Base-by-base conservation (phyloP, 2,797 vertebrate genomes). In the Phoxinus dragarum region DNA sequence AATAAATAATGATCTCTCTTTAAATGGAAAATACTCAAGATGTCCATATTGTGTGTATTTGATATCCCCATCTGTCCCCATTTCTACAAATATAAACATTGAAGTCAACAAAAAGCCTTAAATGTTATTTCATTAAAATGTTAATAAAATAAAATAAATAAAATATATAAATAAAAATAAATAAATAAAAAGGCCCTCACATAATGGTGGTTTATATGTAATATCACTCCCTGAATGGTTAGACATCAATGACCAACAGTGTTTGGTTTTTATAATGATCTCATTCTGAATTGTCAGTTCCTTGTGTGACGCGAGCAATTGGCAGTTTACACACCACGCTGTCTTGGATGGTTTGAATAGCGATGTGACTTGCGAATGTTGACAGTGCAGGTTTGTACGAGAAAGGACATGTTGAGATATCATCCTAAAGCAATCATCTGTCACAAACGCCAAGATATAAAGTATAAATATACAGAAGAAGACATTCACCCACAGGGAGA, bases 401-500 rank as follows among this genome's bases (percentile, higher is more conserved):
- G 86, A 86, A 64, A 86, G 61, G 34, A 21, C 12, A 54, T 69
- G 82, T 77, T 88, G 52, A 17, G 21, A 88, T 40, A 10, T 31
- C 14, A 69, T 68, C 36, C 40, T 31, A 40, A 34, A 68, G 56
- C 87, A 64, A 85, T 84, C 71, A 89, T 86, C 80, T 84, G 71
- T 77, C 86, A 74, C 31, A 72, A 85, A 88, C 11, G 34, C 42
- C 61, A 75, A 82, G 77, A 90, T 87, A 27, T 27, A 27, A 27
- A 27, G 27, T 27, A 27, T 27, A 56, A 90, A 91, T 88, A 82
- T 89, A 78, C 87, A 69, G 69, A 84, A 74, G 83, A 91, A 91
- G 76, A 92, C 91, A 88, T 90, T 76, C 89, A 87, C 79, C 86
- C 14, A 14, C 79, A 69, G 84, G 84, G 82, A 88, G 76, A 68